A percentile compares a stretch with the other conserved stretches of the same genome.
Conservation (phyloP, 2,797 vertebrate genomes). For the Artibeus lituratus region DNA sequence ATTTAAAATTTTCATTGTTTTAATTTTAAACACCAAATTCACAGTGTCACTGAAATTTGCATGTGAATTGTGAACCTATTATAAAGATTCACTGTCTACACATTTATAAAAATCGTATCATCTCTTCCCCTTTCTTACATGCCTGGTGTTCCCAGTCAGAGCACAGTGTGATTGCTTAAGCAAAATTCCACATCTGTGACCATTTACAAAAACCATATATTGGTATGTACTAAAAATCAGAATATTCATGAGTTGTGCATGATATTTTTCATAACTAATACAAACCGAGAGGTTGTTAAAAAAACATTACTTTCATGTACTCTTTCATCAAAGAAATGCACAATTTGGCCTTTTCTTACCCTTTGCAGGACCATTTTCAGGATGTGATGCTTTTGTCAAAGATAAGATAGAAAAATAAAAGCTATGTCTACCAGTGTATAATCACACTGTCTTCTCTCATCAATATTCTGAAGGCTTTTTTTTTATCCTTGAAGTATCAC, state of each 20-base stretch:
- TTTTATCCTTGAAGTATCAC: conserved; percentile 1
- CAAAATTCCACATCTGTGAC: conserved; percentile 41
- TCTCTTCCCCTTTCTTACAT: background rate
- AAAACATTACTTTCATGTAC: conserved; percentile 56
- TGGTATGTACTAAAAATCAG: background rate
- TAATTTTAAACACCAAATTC: background rate
- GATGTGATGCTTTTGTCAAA: conserved; percentile 41
- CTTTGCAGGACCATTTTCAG: conserved; percentile 50
- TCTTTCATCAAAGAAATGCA: conserved; percentile 44
- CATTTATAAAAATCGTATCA: background rate
- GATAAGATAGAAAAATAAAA: conserved; percentile 53
- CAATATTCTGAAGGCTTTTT: conserved; percentile 48
- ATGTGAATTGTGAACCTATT: conserved; percentile 6
- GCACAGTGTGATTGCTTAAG: background rate
- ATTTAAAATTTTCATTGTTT: background rate
- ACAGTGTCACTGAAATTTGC: background rate
- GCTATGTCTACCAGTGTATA: background rate
- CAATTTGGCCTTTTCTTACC: conserved; percentile 39
- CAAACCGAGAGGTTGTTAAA: background rate
- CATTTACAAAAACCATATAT: conserved; percentile 31
- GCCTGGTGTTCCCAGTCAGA: background rate
- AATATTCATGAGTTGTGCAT: conserved; percentile 27
- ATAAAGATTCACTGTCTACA: background rate
- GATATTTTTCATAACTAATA: conserved; percentile 39
- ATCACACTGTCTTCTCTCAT: conserved; percentile 45